Evolutionary conservation across 2,888 invertebrate genomes (phyloP).

Genomic region (Temnothorax rugatulus): DNA sequence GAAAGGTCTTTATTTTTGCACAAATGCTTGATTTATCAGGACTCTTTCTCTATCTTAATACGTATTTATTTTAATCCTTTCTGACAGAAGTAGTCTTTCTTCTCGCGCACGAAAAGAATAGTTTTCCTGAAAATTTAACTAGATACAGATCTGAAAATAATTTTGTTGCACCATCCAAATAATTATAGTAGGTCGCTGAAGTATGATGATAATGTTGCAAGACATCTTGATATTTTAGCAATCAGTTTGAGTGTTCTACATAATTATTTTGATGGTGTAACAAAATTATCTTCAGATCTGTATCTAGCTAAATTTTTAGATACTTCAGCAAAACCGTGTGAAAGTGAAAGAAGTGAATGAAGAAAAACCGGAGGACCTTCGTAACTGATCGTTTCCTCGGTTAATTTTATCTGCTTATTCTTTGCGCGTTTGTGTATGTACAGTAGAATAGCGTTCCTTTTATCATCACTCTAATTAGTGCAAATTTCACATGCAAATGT

Average conservation of each 20-base stretch:
- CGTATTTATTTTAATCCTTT: background rate
- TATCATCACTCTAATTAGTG: conserved; percentile 64
- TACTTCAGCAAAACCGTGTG: too few relatives aligned
- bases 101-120: background rate
- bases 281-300: too few relatives aligned
- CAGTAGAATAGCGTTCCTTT: conserved; percentile 50
- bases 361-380: conserved; percentile 58
- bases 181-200: too few relatives aligned
- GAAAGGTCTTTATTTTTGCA: background rate
- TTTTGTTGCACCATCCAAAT: too few relatives aligned
- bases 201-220: too few relatives aligned
- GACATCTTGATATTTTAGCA: too few relatives aligned
- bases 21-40: background rate
- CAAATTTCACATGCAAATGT: conserved; percentile 12
- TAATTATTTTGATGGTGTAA: too few relatives aligned
- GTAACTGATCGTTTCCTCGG: conserved; percentile 68
- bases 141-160: too few relatives aligned
- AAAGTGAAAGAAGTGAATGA: background rate
- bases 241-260: too few relatives aligned
- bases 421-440: conserved; percentile 30
- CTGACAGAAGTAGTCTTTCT: conserved; percentile 19
- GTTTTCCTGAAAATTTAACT: too few relatives aligned
- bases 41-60: conserved; percentile 21
- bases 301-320: too few relatives aligned
- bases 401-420: conserved; percentile 65